Percentiles rank a stretch among this genome's conserved stretches.
Evolutionary conservation across 1,140 invertebrate genomes (phyloP).

Genomic region (Protaetia brevitarsis): DNA sequence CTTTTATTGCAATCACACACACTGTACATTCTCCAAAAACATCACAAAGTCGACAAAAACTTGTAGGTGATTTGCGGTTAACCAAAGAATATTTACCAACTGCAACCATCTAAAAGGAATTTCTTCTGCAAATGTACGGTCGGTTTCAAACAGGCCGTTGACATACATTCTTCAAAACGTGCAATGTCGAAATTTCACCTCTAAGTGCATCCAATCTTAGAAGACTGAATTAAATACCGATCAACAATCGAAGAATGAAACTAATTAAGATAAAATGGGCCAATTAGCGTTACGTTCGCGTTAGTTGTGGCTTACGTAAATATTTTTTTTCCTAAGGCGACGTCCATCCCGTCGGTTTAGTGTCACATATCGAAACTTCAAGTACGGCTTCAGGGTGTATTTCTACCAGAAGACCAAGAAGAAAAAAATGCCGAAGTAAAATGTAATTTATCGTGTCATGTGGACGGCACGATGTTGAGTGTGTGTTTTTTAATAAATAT

Average conservation of each 20-base stretch:
- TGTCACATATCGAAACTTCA: neutral
- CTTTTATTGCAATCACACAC: no score
- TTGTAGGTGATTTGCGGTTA: no score
- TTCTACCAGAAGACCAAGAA: no score
- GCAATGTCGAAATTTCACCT: constrained; percentile 4
- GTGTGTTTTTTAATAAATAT: neutral
- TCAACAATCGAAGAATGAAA: neutral
- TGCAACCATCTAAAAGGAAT: no score
- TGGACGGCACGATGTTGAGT: neutral
- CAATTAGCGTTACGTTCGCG: neutral
- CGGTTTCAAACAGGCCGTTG: neutral
- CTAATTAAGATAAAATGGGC: constrained; percentile 12
- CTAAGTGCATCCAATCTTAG: neutral
- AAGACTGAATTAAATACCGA: constrained; percentile 4
- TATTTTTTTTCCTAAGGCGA: neutral
- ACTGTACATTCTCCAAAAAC: no score
- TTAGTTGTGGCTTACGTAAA: neutral
- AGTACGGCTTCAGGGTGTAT: neutral
- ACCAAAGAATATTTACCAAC: no score
- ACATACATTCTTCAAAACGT: neutral
- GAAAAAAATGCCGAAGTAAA: neutral
- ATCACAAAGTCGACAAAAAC: no score
- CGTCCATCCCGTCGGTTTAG: neutral
- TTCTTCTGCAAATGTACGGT: neutral
- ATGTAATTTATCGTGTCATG: constrained; percentile 13